A percentile compares a stretch with the other conserved stretches of the same genome.
Conservation (phyloP, 2,113 vertebrate genomes). For the Indicator maculatus region DNA sequence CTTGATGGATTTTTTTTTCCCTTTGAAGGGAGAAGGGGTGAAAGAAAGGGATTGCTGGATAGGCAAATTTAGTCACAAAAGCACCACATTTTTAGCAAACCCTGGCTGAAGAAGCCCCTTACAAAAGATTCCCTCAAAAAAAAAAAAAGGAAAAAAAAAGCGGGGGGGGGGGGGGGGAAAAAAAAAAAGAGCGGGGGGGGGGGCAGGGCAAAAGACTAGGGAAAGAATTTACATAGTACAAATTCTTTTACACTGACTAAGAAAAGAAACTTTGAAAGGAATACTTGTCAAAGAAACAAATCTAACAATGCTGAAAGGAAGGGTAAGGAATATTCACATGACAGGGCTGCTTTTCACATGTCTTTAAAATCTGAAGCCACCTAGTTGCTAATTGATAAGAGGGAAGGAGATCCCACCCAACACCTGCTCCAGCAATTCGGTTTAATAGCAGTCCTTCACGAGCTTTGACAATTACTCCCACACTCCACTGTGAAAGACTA, state of each 20-base stretch:
- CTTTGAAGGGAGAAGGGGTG: not conserved
- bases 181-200: too few relatives aligned
- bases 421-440: slow-evolving; percentile 64
- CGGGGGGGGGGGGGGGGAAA: too few relatives aligned
- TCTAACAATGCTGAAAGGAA: not conserved
- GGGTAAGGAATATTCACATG: not conserved
- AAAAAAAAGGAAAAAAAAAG: not conserved
- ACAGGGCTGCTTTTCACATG: slow-evolving; percentile 44
- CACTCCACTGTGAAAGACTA: slow-evolving; percentile 73
- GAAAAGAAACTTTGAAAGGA: not conserved
- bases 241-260: not conserved
- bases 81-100: not conserved
- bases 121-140: not conserved
- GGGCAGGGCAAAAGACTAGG: accelerated
- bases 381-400: slow-evolving; percentile 43
- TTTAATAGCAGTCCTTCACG: slow-evolving; percentile 71
- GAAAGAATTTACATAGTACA: not conserved
- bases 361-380: slow-evolving; percentile 55
- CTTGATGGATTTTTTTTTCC: not conserved
- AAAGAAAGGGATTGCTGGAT: not conserved
- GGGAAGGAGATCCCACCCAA: slow-evolving; percentile 60
- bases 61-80: not conserved
- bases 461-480: slow-evolving; percentile 77
- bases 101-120: not conserved
- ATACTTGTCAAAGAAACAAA: not conserved